phyloP scores from a whole-genome alignment of 1,140 invertebrate genomes.

The Eriosoma lanigerum region DNA sequence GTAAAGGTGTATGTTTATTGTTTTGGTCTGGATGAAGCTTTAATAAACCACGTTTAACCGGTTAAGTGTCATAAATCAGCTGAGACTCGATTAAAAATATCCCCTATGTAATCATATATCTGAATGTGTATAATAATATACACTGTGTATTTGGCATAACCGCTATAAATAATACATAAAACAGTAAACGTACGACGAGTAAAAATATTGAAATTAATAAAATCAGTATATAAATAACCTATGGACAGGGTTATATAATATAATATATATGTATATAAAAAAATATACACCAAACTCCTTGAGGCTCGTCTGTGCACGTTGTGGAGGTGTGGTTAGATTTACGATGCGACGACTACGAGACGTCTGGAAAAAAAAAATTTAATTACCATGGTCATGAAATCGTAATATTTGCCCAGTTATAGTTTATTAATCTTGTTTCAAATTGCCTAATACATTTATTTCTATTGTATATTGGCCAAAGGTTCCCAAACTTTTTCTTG shows the following conservation, averaged over 20 bases:
- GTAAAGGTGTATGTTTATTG: no score
- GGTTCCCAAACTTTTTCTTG: no score
- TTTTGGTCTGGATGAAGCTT: not conserved
- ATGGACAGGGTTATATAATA: not conserved
- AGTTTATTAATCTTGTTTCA: not conserved
- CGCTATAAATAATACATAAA: not conserved
- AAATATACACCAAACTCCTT: not conserved
- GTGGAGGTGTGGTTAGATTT: not conserved
- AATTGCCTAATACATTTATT: no score
- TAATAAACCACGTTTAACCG: constrained; percentile 20
- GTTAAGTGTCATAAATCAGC: constrained; percentile 3
- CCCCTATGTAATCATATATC: not conserved
- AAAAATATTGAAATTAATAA: constrained; percentile 6
- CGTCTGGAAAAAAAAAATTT: not conserved
- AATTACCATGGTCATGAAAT: not conserved
- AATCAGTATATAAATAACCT: constrained; percentile 13
- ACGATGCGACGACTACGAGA: not conserved
- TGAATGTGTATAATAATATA: no score
- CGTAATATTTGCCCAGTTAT: not conserved
- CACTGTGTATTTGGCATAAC: not conserved
- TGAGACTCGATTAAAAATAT: constrained; percentile 1
- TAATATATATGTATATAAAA: not conserved
- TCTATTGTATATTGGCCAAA: no score
- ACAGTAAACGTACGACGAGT: constrained; percentile 17
- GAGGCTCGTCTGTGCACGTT: not conserved